phyloP scores from a whole-genome alignment of 2,888 invertebrate species.

The Cryptus armator region DNA sequence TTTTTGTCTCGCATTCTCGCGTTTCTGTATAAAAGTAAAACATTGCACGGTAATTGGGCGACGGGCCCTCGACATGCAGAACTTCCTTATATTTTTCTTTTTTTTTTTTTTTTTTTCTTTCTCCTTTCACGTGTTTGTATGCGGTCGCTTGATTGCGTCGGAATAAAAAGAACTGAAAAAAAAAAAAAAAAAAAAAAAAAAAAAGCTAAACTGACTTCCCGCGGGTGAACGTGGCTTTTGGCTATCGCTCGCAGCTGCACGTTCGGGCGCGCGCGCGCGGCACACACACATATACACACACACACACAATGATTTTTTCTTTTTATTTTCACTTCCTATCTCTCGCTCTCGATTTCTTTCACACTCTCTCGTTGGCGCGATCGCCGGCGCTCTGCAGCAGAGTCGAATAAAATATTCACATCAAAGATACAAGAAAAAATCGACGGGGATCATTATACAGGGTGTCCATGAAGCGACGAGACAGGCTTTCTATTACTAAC shows the following conservation, averaged over 20 bases:
- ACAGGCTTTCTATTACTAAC: constrained; percentile 53
- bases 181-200: constrained; percentile 17
- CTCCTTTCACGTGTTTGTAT: constrained; percentile 2
- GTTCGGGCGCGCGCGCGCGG: constrained; percentile 14
- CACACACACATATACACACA: constrained; percentile 38
- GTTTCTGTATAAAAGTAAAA: constrained; percentile 74
- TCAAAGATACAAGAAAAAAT: constrained; percentile 70
- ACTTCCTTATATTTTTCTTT: constrained; percentile 29
- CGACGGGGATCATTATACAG: constrained; percentile 74
- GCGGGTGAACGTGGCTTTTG: constrained; percentile 20
- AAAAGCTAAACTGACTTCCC: constrained; percentile 22
- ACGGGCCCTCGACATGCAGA: not conserved
- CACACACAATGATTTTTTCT: constrained; percentile 42
- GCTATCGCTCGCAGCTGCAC: constrained; percentile 3
- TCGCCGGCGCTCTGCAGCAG: constrained; percentile 43
- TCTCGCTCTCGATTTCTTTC: constrained; percentile 11
- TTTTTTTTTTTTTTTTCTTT: constrained; percentile 25
- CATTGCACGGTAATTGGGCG: constrained; percentile 63
- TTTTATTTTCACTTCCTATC: constrained; percentile 15
- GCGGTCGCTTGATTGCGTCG: constrained; percentile 25
- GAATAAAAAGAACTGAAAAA: constrained; percentile 10
- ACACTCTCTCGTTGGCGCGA: constrained; percentile 18
- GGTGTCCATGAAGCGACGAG: constrained; percentile 72
- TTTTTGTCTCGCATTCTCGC: constrained; percentile 62
- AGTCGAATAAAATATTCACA: constrained; percentile 27